Evolutionary conservation across 2,888 invertebrate genomes (phyloP).

Genomic region (Micropterix aruncella): DNA sequence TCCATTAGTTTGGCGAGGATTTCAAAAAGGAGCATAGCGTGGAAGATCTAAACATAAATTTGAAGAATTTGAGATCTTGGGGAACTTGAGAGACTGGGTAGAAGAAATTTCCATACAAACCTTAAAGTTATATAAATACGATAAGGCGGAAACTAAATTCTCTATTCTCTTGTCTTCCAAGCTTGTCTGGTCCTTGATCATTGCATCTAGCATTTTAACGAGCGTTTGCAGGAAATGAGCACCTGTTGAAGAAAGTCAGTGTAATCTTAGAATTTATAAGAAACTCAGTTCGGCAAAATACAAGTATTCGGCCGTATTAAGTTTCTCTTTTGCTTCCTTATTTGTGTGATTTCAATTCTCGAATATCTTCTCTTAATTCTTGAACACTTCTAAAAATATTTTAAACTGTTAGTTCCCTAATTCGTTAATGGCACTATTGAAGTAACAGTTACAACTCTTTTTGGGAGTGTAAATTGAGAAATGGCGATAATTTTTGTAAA

Average conservation of each 20-base stretch:
- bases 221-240: constrained; percentile 72
- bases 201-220: constrained; percentile 48
- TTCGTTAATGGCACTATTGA: too few relatives aligned
- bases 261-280: background rate
- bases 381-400: too few relatives aligned
- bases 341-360: too few relatives aligned
- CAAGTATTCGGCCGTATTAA: too few relatives aligned
- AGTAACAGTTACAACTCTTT: too few relatives aligned
- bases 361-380: too few relatives aligned
- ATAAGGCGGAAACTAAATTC: constrained; percentile 63
- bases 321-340: too few relatives aligned
- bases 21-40: constrained; percentile 65
- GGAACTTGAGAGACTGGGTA: background rate
- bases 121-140: constrained; percentile 81
- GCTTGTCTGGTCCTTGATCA: constrained; percentile 32
- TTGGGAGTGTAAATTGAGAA: too few relatives aligned
- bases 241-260: constrained; percentile 26
- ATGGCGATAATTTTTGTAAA: too few relatives aligned
- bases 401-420: too few relatives aligned
- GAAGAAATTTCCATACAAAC: constrained; percentile 22
- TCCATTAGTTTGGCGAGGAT: constrained; percentile 52
- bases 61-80: constrained; percentile 1
- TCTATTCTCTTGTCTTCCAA: constrained; percentile 69
- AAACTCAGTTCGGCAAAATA: too few relatives aligned
- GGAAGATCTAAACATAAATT: constrained; percentile 47